Evolutionary conservation across 2,888 invertebrate species (phyloP).

Genomic region (Drosophila infuscata): DNA sequence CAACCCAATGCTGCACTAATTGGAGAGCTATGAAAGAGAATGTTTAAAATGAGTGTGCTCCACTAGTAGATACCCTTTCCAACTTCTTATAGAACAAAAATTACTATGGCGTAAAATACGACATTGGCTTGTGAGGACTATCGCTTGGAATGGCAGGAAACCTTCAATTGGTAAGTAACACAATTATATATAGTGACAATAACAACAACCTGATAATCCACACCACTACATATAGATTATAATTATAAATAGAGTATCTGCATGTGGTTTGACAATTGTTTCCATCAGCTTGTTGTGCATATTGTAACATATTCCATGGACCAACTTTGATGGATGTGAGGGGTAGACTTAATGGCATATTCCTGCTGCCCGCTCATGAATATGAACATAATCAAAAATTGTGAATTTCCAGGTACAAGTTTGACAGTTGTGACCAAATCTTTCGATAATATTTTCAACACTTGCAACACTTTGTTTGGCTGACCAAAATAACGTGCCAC

Average conservation of each 20-base stretch:
- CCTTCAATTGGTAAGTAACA: neutral
- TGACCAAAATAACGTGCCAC: slow-evolving; percentile 17
- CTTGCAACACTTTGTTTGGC: neutral
- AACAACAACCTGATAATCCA: neutral
- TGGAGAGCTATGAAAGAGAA: neutral
- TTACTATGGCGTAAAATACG: rapidly evolving
- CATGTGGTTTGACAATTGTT: neutral
- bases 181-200: neutral
- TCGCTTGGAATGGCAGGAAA: neutral
- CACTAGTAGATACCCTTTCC: neutral
- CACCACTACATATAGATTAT: neutral
- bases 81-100: neutral
- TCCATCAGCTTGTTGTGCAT: neutral
- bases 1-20: slow-evolving; percentile 1
- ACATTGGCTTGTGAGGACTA: neutral
- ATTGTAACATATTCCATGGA: neutral
- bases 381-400: neutral
- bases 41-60: neutral
- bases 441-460: slow-evolving; percentile 12
- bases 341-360: neutral
- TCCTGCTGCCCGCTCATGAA: neutral
- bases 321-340: neutral
- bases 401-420: neutral
- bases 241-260: neutral
- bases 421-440: slow-evolving; percentile 1